Base-by-base conservation (phyloP, 2,797 vertebrate genomes). In the Cirrhinus molitorella region DNA sequence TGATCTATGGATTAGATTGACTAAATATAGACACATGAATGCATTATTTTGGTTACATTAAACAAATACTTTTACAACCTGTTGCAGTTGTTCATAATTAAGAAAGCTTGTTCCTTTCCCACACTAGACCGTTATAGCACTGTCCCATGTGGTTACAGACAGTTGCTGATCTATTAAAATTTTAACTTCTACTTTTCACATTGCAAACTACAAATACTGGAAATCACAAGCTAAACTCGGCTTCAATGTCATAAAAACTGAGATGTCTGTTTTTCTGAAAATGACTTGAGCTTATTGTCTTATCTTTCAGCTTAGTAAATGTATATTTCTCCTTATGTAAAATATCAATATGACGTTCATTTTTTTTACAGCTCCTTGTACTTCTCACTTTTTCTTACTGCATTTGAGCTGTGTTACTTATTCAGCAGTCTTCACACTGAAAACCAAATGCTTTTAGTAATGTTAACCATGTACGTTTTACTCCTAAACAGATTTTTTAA, bases 321-420 rank as follows among this genome's bases (percentile, higher is more conserved):
- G 8, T 61, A 19, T 28, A 71, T 47, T 71, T 71, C 68, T 71
- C 43, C 2, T 70, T n/a, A n/a, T n/a, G 37, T n/a, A 43, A 19
- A 66, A 19, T 31, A 72, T 10, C 12, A 2, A 2, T 11, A 10
- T 71, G 25, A 25, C 37, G n/a, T 28, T 59, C 9, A 3, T 43
- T 19, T 45, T n/a, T n/a, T 19, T 25, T 6, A 17, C 53, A 43
- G 25, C 37, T 25, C 0, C 1, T 40, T 40, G 1, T 25, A 4
- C 10, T 63, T 78, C 17, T 49, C 40, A 31, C 43, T 65, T 65
- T 31, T 45, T 45, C 3, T 47, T 21, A 63, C 3, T 45, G 11
- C 43, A 45, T 78, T 78, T 51, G 28, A 51, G 34, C 57, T 45
- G 40, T 49, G 13, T 47, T 49, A 78, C 75, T 49, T 65, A n/a